Conservation (phyloP, 2,113 vertebrate species). For the Eublepharis macularius region DNA sequence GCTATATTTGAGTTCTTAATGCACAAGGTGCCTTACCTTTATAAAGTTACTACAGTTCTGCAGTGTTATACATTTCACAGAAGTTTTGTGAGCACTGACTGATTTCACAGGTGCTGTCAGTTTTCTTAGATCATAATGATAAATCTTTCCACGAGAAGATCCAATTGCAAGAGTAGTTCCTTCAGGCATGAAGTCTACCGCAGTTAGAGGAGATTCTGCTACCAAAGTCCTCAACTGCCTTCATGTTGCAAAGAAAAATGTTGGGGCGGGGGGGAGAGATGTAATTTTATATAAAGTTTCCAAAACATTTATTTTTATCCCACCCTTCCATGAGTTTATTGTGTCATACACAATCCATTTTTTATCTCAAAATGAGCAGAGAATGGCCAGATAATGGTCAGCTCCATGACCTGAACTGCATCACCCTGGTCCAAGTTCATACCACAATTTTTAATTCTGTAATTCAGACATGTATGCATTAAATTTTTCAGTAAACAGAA, state of each 20-base stretch:
- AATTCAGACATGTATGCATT: background rate
- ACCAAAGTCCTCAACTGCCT: constrained; percentile 85
- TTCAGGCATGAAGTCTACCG: constrained; percentile 91
- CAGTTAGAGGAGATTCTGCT: constrained; percentile 88
- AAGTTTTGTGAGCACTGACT: constrained; percentile 90
- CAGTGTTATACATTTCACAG: constrained; percentile 91
- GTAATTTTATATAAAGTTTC: constrained; percentile 3
- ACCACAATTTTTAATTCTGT: background rate
- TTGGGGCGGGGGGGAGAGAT: background rate
- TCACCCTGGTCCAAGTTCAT: background rate
- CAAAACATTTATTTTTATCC: background rate
- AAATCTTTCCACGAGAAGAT: constrained; percentile 91
- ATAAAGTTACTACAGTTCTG: constrained; percentile 78
- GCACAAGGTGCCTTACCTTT: constrained; percentile 77
- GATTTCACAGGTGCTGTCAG: constrained; percentile 84
- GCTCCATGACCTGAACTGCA: background rate
- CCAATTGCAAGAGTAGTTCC: constrained; percentile 90
- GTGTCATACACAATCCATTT: no score
- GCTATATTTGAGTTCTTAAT: background rate
- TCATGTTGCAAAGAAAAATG: constrained; percentile 32
- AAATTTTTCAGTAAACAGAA: background rate
- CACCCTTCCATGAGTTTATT: background rate
- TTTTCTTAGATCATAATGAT: constrained; percentile 94
- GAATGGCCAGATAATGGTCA: background rate
- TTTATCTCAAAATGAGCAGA: no score